Conservation (phyloP, 2,888 invertebrate species). For the Rhagium mordax region DNA sequence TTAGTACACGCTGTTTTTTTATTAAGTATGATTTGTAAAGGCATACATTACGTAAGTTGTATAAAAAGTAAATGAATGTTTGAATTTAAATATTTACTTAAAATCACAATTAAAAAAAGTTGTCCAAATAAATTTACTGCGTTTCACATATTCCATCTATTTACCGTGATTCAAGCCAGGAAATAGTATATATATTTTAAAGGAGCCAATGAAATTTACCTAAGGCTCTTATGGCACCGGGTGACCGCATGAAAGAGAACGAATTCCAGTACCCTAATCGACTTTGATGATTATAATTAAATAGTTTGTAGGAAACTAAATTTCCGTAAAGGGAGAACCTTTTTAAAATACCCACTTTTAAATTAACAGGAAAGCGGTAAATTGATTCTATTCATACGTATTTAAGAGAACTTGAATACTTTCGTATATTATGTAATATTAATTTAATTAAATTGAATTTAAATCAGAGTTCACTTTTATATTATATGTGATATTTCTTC, state of each 20-base stretch:
- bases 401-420: too few relatives aligned
- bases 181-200: background rate
- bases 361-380: background rate
- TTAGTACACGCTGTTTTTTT: background rate
- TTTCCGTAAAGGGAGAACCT: background rate
- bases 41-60: background rate
- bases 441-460: too few relatives aligned
- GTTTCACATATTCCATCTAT: background rate
- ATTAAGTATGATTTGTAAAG: background rate
- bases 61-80: background rate
- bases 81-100: background rate
- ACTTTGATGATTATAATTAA: background rate
- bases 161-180: background rate
- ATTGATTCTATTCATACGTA: background rate
- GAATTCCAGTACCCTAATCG: background rate
- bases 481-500: too few relatives aligned
- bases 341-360: background rate
- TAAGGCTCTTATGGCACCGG: background rate
- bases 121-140: background rate
- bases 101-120: constrained; percentile 17
- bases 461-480: too few relatives aligned
- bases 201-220: background rate
- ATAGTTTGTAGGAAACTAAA: background rate
- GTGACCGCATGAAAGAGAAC: background rate
- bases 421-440: too few relatives aligned